Conservation (phyloP, 2,888 invertebrate species). For the Ectropis crepuscularia region DNA sequence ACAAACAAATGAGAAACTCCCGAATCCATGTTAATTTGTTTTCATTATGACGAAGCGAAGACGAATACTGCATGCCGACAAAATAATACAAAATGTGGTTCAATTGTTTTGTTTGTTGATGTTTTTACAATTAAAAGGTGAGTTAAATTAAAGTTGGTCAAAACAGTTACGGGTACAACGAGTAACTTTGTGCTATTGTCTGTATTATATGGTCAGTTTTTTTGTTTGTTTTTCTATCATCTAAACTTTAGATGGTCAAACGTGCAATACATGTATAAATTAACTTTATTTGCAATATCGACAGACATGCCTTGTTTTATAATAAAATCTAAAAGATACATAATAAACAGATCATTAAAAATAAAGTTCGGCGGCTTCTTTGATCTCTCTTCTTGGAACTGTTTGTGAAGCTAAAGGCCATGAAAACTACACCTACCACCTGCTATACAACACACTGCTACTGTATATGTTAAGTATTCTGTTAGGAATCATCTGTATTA, state of each 20-base stretch:
- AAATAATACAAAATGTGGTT: slow-evolving; percentile 78
- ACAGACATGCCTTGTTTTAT: not conserved
- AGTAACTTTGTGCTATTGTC: no score
- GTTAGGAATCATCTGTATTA: no score
- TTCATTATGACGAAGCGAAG: slow-evolving; percentile 82
- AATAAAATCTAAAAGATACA: not conserved
- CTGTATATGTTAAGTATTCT: no score
- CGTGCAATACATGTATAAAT: not conserved
- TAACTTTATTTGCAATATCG: not conserved
- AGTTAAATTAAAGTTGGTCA: slow-evolving; percentile 20
- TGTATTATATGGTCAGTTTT: no score
- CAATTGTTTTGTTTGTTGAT: slow-evolving; percentile 79
- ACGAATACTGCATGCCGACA: slow-evolving; percentile 79
- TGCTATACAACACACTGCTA: not conserved
- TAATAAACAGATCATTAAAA: slow-evolving; percentile 1
- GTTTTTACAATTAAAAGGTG: slow-evolving; percentile 79
- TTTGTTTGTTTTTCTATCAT: not conserved
- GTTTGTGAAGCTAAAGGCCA: slow-evolving; percentile 9
- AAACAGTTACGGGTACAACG: not conserved
- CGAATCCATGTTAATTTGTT: slow-evolving; percentile 63
- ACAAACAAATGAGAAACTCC: slow-evolving; percentile 30
- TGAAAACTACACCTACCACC: not conserved
- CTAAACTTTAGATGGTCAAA: not conserved
- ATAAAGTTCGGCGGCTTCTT: slow-evolving; percentile 29
- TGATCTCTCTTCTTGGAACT: slow-evolving; percentile 22